Evolutionary conservation across 2,888 invertebrate genomes (phyloP).

Genomic region (Tenthredo amoena): DNA sequence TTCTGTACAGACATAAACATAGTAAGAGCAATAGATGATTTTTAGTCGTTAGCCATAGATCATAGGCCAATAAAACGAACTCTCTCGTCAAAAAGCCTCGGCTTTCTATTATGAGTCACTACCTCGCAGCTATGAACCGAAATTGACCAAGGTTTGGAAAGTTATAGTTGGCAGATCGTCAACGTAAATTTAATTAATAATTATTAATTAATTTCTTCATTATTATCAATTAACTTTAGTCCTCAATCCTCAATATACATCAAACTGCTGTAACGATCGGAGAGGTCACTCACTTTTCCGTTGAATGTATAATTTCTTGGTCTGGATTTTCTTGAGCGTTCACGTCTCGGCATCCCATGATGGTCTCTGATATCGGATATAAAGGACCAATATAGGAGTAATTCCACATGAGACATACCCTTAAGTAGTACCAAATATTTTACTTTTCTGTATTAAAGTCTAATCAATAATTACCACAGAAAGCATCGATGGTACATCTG

Average conservation of each 20-base stretch:
- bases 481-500: slow-evolving; percentile 58
- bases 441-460: background rate
- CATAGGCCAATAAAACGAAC: background rate
- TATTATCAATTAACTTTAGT: too few relatives aligned
- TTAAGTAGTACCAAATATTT: background rate
- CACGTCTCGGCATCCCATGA: slow-evolving; percentile 58
- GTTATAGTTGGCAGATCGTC: too few relatives aligned
- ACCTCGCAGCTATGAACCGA: too few relatives aligned
- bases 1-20: slow-evolving; percentile 53
- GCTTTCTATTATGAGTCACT: too few relatives aligned
- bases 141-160: too few relatives aligned
- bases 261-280: too few relatives aligned
- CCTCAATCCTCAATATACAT: too few relatives aligned
- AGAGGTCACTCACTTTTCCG: slow-evolving; percentile 55
- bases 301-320: slow-evolving; percentile 55
- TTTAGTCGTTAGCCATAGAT: background rate
- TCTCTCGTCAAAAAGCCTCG: too few relatives aligned
- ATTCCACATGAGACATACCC: background rate
- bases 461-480: slow-evolving; percentile 57
- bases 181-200: too few relatives aligned
- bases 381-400: background rate
- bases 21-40: background rate
- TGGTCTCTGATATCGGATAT: slow-evolving; percentile 54
- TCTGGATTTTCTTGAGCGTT: slow-evolving; percentile 55
- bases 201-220: too few relatives aligned